These are phyloP conservation scores for Sinocyclocheilus anshuiensis DNA, from an alignment of 2,113 vertebrate genomes.

Conservation along the genomic window DNA sequence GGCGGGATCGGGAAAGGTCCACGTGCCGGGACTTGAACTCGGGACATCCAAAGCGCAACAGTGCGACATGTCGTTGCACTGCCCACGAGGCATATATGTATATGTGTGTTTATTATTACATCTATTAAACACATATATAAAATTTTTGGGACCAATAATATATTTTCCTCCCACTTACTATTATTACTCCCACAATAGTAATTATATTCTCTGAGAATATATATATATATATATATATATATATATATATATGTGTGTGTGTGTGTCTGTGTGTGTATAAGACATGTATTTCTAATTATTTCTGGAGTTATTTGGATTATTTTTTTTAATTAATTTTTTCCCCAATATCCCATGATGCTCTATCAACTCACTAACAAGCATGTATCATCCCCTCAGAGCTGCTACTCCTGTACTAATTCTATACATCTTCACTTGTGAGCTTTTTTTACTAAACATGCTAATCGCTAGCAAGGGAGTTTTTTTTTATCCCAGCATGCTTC, in stretches of 20 bases:
- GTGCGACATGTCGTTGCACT: no score
- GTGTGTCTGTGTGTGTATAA: not conserved
- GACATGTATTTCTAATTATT: not conserved
- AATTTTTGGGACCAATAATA: no score
- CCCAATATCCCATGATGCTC: not conserved
- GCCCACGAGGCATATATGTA: not conserved
- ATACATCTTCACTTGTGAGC: conserved; percentile 30
- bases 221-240: not conserved
- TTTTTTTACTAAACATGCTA: conserved; percentile 48
- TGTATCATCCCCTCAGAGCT: conserved; percentile 15
- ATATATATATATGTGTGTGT: not conserved
- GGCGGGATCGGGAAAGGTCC: no score
- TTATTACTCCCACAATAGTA: no score
- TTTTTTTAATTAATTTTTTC: not conserved
- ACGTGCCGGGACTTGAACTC: no score
- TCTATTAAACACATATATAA: no score
- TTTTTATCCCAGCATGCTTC: conserved; percentile 54
- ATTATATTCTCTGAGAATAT: not conserved
- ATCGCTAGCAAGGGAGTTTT: conserved; percentile 49
- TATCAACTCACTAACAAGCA: conserved; percentile 18
- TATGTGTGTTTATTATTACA: no score
- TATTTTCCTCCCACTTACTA: no score
- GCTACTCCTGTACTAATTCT: conserved; percentile 3
- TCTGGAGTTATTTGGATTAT: not conserved
- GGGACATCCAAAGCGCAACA: no score